Evolutionary conservation across 2,113 vertebrate genomes (phyloP).

Genomic region (Forbesichthys agassizii): DNA sequence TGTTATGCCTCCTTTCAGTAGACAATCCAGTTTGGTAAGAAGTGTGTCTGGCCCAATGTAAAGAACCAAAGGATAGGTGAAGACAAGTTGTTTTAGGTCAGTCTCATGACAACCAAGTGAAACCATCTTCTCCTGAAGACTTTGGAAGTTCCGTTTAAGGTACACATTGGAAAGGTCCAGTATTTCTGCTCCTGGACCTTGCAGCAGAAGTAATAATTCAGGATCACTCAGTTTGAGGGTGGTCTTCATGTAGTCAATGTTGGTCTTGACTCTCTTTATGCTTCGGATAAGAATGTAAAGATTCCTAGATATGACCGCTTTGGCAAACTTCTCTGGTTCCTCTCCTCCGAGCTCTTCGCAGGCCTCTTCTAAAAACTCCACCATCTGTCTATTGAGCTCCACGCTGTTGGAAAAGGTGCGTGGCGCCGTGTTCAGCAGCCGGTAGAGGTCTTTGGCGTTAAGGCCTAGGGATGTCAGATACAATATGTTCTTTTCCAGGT

Average conservation of each 20-base stretch:
- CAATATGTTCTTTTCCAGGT: conserved; percentile 77
- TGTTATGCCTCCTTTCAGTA: conserved; percentile 72
- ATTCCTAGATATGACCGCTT: conserved; percentile 76
- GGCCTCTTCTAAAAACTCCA: conserved; percentile 68
- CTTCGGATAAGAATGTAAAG: conserved; percentile 80
- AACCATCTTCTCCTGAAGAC: conserved; percentile 64
- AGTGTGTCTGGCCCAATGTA: conserved; percentile 70
- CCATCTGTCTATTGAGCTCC: conserved; percentile 77
- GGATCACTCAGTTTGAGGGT: conserved; percentile 64
- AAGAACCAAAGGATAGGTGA: conserved; percentile 64
- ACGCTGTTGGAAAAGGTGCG: conserved; percentile 82
- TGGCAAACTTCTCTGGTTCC: conserved; percentile 71
- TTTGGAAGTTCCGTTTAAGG: conserved; percentile 70
- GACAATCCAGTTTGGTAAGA: conserved; percentile 75
- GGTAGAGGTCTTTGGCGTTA: conserved; percentile 67
- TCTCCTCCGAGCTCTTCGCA: conserved; percentile 63
- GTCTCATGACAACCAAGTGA: conserved; percentile 60
- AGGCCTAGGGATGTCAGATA: conserved; percentile 79
- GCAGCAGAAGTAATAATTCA: conserved; percentile 73
- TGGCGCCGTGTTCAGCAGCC: conserved; percentile 74
- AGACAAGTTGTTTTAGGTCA: conserved; percentile 66
- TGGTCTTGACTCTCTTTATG: conserved; percentile 76
- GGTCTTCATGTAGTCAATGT: conserved; percentile 67
- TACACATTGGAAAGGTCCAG: conserved; percentile 77
- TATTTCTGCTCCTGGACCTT: conserved; percentile 67